A percentile compares a stretch with the other conserved stretches of the same genome.
phyloP scores from a whole-genome alignment of 2,797 vertebrate genomes.

The Xiphophorus birchmanni region DNA sequence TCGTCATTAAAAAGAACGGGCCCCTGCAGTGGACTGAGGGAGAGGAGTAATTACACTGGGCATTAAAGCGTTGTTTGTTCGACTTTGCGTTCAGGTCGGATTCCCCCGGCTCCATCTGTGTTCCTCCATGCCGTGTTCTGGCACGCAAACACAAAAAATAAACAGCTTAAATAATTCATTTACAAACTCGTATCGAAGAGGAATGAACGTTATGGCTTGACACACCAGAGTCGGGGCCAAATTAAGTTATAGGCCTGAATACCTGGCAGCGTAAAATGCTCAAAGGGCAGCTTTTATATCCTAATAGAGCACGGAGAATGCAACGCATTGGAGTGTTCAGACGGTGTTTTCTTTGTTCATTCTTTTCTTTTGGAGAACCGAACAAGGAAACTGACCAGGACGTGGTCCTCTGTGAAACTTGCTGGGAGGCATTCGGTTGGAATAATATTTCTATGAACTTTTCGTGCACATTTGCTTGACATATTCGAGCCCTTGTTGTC shows the following conservation, averaged over 20 bases:
- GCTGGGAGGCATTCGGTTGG: constrained; percentile 31
- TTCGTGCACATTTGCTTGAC: constrained; percentile 45
- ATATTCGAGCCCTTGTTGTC: constrained; percentile 45
- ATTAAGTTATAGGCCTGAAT: constrained; percentile 55
- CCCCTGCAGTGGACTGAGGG: constrained; percentile 41
- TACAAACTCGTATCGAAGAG: constrained; percentile 65
- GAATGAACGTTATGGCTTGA: constrained; percentile 53
- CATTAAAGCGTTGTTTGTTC: constrained; percentile 71
- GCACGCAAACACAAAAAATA: constrained; percentile 43
- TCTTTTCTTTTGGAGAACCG: constrained; percentile 28
- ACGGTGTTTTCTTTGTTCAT: constrained; percentile 9
- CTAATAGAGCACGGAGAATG: constrained; percentile 57
- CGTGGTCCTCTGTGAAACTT: constrained; percentile 18
- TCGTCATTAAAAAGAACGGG: constrained; percentile 61
- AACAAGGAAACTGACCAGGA: constrained; percentile 29
- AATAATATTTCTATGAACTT: constrained; percentile 21
- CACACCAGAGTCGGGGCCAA: constrained; percentile 45
- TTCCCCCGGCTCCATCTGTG: constrained; percentile 63
- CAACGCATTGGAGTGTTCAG: constrained; percentile 38
- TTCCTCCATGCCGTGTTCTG: constrained; percentile 28
- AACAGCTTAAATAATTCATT: constrained; percentile 67
- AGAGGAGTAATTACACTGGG: constrained; percentile 64
- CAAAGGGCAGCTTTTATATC: constrained; percentile 62
- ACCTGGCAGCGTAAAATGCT: constrained; percentile 58
- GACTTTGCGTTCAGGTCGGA: constrained; percentile 69